Conservation (phyloP, 2,113 vertebrate genomes). For the Ceuthmochares aereus region DNA sequence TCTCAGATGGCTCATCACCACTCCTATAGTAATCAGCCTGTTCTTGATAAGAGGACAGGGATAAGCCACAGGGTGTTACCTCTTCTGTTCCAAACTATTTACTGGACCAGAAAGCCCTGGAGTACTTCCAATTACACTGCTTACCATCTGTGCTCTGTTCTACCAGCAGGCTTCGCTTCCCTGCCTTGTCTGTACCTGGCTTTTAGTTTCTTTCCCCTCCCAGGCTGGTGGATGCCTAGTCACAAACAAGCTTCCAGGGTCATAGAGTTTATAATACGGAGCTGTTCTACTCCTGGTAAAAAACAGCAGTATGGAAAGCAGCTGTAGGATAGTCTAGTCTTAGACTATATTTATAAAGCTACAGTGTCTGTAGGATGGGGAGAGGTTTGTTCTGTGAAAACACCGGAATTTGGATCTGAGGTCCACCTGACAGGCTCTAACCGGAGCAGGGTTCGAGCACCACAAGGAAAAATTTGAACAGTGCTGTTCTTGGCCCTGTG, state of each 20-base stretch:
- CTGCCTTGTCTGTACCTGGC: not conserved
- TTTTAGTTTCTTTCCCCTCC: not conserved
- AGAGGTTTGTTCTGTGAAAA: fast-evolving
- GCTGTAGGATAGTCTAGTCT: not conserved
- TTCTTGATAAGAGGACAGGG: not conserved
- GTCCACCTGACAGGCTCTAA: not conserved
- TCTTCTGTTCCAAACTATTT: not conserved
- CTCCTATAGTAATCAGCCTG: not conserved
- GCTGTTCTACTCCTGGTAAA: not conserved
- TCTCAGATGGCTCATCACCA: not conserved
- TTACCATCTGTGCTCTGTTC: not conserved
- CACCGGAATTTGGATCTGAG: not conserved
- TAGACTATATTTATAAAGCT: not conserved
- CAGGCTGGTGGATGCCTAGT: not conserved
- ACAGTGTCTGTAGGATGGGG: not conserved
- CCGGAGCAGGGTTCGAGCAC: not conserved
- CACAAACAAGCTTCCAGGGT: not conserved
- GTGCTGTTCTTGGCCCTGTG: not conserved
- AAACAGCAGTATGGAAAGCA: not conserved
- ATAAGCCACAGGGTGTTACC: not conserved
- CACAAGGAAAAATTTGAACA: not conserved
- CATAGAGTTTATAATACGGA: not conserved
- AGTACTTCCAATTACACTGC: not conserved
- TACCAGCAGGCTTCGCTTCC: not conserved
- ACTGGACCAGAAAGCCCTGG: not conserved